phyloP scores from a whole-genome alignment of 2,797 vertebrate species.

The Manis javanica region DNA sequence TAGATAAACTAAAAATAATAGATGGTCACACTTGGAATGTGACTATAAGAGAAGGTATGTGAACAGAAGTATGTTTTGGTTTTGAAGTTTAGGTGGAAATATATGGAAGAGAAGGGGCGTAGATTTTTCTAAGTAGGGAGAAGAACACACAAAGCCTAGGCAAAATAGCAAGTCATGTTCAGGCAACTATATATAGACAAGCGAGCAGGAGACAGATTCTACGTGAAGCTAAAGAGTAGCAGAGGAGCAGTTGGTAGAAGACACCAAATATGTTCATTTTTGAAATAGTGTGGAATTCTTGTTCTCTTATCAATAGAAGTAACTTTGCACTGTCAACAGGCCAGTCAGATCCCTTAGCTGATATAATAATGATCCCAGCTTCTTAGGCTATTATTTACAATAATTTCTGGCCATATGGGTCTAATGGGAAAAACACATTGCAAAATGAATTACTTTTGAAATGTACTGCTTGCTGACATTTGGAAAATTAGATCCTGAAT shows the following conservation, averaged over 20 bases:
- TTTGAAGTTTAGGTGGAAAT: constrained; percentile 57
- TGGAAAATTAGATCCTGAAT: constrained; percentile 75
- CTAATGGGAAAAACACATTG: constrained; percentile 77
- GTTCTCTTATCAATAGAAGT: constrained; percentile 69
- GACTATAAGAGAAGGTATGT: constrained; percentile 33
- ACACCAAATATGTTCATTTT: constrained; percentile 49
- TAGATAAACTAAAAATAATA: constrained; percentile 41
- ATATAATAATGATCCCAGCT: constrained; percentile 65
- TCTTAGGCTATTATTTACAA: constrained; percentile 73
- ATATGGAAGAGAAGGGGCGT: background rate
- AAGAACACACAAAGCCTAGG: constrained; percentile 28
- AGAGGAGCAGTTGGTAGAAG: background rate
- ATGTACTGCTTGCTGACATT: constrained; percentile 73
- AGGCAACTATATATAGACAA: background rate
- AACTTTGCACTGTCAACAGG: constrained; percentile 65
- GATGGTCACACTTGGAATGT: constrained; percentile 22
- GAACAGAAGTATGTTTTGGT: constrained; percentile 33
- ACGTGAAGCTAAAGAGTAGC: background rate
- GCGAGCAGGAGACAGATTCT: background rate
- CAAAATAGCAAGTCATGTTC: constrained; percentile 42
- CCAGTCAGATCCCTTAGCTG: constrained; percentile 53
- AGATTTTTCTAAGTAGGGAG: constrained; percentile 38
- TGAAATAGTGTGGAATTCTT: constrained; percentile 47
- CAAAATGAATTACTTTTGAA: constrained; percentile 76
- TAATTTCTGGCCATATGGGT: constrained; percentile 76